Evolutionary conservation across 2,797 vertebrate species (phyloP).

Genomic region (Propithecus deckenii): DNA sequence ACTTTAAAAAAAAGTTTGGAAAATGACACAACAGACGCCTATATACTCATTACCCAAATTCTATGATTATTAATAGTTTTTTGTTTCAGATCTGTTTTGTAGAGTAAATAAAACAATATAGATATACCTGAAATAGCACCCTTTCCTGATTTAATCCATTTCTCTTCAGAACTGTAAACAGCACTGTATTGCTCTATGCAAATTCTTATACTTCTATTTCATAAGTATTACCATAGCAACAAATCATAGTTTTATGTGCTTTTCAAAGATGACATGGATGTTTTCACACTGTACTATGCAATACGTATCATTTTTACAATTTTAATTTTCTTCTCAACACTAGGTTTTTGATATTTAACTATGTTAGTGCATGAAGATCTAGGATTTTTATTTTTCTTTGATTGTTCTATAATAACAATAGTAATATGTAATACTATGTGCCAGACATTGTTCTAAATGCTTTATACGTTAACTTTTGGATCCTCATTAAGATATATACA

Average conservation of each 20-base stretch:
- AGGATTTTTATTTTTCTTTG: background rate
- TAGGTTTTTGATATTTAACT: background rate
- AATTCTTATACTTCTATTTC: background rate
- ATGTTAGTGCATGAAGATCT: background rate
- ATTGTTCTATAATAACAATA: background rate
- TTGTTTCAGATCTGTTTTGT: background rate
- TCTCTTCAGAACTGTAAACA: background rate
- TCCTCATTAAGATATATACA: background rate
- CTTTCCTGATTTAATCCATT: background rate
- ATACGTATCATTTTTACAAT: background rate
- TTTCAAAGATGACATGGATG: background rate
- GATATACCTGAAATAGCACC: background rate
- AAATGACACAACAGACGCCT: background rate
- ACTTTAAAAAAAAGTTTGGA: background rate
- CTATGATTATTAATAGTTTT: too few species aligned
- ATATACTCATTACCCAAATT: background rate
- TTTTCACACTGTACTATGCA: background rate
- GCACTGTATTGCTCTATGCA: background rate
- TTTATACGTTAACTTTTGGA: background rate
- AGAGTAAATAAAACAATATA: background rate
- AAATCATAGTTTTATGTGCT: background rate
- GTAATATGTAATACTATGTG: background rate
- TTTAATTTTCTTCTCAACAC: background rate
- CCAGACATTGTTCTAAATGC: background rate
- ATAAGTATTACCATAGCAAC: background rate